Evolutionary conservation across 1,140 invertebrate species (phyloP).

Genomic region (Drosophila pseudoananassae): DNA sequence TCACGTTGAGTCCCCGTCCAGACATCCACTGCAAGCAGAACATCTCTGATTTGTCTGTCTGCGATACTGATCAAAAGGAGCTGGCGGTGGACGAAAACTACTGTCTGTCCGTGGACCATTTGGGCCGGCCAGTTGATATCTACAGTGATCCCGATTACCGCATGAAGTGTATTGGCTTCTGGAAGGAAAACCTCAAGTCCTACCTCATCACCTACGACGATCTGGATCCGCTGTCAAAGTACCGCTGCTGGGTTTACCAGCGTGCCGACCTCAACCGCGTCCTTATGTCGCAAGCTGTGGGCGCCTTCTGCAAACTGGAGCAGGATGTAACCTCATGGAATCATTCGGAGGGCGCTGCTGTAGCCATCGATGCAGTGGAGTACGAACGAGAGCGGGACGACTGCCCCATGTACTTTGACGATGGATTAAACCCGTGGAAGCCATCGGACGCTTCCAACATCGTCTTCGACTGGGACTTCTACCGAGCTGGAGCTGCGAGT

Average conservation of each 20-base stretch:
- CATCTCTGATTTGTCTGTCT: conserved; percentile 97
- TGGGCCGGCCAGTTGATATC: conserved; percentile 96
- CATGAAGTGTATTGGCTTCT: conserved; percentile 98
- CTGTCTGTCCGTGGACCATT: conserved; percentile 97
- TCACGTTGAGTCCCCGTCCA: conserved; percentile 95
- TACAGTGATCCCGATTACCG: conserved; percentile 98
- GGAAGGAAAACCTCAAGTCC: conserved; percentile 99
- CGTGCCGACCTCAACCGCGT: conserved; percentile 95
- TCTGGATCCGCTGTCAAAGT: conserved; percentile 97
- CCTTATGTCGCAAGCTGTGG: conserved; percentile 94
- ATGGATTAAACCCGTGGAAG: conserved; percentile 94
- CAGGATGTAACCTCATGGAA: conserved; percentile 96
- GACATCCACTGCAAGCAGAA: conserved; percentile 97
- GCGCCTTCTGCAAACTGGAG: conserved; percentile 94
- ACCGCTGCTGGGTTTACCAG: conserved; percentile 99
- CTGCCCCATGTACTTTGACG: conserved; percentile 97
- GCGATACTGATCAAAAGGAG: conserved; percentile 96
- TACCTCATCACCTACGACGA: conserved; percentile 98
- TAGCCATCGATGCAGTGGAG: conserved; percentile 95
- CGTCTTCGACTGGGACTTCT: conserved; percentile 86
- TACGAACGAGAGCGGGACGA: conserved; percentile 97
- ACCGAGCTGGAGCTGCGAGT: conserved; percentile 55
- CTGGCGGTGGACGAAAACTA: conserved; percentile 97
- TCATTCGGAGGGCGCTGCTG: conserved; percentile 95
- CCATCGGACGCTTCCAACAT: conserved; percentile 89